Evolutionary conservation across 1,140 invertebrate species (phyloP).

Genomic region (Lutraria rhynchaena): DNA sequence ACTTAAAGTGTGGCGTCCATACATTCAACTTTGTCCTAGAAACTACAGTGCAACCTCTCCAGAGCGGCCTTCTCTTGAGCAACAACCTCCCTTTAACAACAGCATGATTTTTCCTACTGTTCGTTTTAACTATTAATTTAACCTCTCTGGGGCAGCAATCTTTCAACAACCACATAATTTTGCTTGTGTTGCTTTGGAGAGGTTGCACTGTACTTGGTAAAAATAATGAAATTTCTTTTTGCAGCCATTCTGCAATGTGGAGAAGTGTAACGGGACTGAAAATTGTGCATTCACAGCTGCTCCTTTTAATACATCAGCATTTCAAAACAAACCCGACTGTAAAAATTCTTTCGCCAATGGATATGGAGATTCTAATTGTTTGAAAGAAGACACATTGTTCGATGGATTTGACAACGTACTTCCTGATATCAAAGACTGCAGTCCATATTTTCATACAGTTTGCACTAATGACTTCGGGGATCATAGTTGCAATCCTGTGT

Average conservation of each 20-base stretch:
- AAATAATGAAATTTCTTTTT: background rate
- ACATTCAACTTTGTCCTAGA: too few relatives aligned
- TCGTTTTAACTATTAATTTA: too few relatives aligned
- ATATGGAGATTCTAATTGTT: background rate
- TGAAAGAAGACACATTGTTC: slow-evolving; percentile 22
- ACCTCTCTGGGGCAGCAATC: too few relatives aligned
- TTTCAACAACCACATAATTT: too few relatives aligned
- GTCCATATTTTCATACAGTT: slow-evolving; percentile 32
- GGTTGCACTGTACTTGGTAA: too few relatives aligned
- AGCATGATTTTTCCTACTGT: too few relatives aligned
- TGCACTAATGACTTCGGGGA: slow-evolving; percentile 38
- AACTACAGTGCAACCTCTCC: too few relatives aligned
- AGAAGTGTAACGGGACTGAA: slow-evolving; percentile 16
- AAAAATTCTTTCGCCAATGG: slow-evolving; percentile 3
- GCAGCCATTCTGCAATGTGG: slow-evolving; percentile 25
- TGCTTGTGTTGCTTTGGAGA: too few relatives aligned
- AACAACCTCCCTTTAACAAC: too few relatives aligned
- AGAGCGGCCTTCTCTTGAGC: too few relatives aligned
- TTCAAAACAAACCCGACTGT: background rate
- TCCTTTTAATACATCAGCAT: slow-evolving; percentile 6
- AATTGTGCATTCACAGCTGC: slow-evolving; percentile 36
- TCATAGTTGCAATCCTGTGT: slow-evolving; percentile 12
- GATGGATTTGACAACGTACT: slow-evolving; percentile 28
- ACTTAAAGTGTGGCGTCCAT: too few relatives aligned
- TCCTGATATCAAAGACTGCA: slow-evolving; percentile 19